A percentile compares a stretch with the other conserved stretches of the same genome.
These are phyloP conservation scores for Dyspetes luteomarginatus DNA, from an alignment of 2,888 invertebrate genomes.

Conservation along the genomic window DNA sequence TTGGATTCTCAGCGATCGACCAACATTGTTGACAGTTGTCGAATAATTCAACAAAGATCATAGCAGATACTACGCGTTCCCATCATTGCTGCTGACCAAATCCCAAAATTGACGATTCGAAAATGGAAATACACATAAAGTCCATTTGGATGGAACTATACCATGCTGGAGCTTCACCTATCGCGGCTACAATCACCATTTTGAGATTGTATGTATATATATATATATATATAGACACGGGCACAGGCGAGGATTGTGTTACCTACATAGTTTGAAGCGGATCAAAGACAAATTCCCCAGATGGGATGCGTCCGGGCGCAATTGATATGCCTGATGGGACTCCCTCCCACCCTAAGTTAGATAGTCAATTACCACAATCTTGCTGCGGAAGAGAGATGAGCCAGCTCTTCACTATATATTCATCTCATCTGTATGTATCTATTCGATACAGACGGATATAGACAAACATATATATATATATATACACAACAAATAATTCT, in stretches of 20 bases:
- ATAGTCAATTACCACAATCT: conserved; percentile 83
- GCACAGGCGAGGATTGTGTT: conserved; percentile 79
- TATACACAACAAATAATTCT: not conserved
- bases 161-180: conserved; percentile 68
- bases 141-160: conserved; percentile 67
- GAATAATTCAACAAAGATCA: conserved; percentile 29
- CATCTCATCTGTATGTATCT: conserved; percentile 32
- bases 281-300: conserved; percentile 81
- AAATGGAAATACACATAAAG: conserved; percentile 67
- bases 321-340: conserved; percentile 82
- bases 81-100: not conserved
- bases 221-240: too few species aligned
- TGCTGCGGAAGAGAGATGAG: conserved; percentile 72
- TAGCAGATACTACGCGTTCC: not conserved
- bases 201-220: conserved; percentile 76
- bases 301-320: conserved; percentile 80
- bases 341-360: conserved; percentile 81
- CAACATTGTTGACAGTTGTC: too few species aligned
- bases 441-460: not conserved
- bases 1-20: too few species aligned
- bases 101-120: conserved; percentile 9
- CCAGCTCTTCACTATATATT: conserved; percentile 53
- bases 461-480: not conserved
- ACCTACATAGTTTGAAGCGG: conserved; percentile 78
- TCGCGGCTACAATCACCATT: conserved; percentile 75